Percentiles rank a stretch among this genome's conserved stretches.
These are phyloP conservation scores for Gymnorhina tibicen DNA, from an alignment of 2,113 vertebrate genomes.

Conservation along the genomic window DNA sequence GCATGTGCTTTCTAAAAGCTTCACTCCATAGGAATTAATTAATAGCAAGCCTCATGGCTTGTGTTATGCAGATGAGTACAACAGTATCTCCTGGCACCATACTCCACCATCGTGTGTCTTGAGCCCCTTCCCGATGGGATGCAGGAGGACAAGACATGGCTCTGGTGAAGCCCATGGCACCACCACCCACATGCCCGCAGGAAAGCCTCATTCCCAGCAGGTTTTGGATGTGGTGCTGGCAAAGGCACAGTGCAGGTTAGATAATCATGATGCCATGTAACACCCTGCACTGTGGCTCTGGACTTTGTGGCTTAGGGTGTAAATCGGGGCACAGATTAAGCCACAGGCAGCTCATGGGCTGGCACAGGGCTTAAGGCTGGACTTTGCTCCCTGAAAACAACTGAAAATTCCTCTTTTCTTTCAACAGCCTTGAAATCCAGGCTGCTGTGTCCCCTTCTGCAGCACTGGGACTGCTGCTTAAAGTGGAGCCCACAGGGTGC, in stretches of 20 bases:
- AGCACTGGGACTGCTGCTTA: neutral
- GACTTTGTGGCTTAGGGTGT: neutral
- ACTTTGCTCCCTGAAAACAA: neutral
- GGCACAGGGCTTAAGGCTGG: neutral
- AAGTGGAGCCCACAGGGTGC: neutral
- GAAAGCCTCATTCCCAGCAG: neutral
- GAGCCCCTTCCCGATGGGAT: neutral
- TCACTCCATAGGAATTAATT: neutral
- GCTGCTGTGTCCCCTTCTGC: neutral
- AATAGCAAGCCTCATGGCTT: neutral
- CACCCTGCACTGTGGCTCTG: neutral
- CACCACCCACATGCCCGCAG: fast-evolving
- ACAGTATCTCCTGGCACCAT: neutral
- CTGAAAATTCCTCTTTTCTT: neutral
- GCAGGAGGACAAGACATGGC: neutral
- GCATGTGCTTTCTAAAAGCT: neutral
- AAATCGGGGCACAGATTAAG: neutral
- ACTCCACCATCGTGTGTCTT: neutral
- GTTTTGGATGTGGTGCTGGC: neutral
- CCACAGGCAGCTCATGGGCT: neutral
- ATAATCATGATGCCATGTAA: neutral
- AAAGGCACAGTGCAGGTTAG: neutral
- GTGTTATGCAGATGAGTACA: neutral
- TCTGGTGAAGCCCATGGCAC: neutral
- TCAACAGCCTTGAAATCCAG: neutral